Conservation (phyloP, 2,797 vertebrate species). For the Argentina silus region DNA sequence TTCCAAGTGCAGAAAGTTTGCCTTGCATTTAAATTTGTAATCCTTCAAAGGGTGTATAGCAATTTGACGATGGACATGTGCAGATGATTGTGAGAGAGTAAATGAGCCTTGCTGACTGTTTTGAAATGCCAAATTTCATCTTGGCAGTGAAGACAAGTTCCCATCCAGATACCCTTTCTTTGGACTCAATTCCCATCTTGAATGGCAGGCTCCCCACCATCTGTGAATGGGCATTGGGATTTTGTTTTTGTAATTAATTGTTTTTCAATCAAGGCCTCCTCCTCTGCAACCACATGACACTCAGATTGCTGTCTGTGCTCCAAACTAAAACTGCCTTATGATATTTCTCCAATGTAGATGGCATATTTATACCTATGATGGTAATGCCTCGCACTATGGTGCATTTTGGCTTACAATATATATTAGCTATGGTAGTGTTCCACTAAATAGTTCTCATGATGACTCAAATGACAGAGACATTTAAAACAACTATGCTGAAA, state of each 20-base stretch:
- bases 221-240: constrained; percentile 60
- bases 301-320: constrained; percentile 16
- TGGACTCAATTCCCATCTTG: constrained; percentile 49
- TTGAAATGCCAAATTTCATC: constrained; percentile 67
- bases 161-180: constrained; percentile 57
- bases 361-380: not conserved
- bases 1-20: no score
- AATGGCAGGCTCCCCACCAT: constrained; percentile 70
- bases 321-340: constrained; percentile 22
- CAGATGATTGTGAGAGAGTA: constrained; percentile 44
- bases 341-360: not conserved
- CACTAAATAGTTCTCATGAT: no score
- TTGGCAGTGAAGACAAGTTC: constrained; percentile 61
- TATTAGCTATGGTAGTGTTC: not conserved
- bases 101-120: constrained; percentile 61
- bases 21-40: no score
- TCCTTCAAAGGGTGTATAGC: no score
- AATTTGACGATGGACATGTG: constrained; percentile 38
- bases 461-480: not conserved
- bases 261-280: constrained; percentile 55
- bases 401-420: not conserved
- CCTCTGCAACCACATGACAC: constrained; percentile 9
- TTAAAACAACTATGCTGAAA: not conserved
- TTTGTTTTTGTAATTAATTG: constrained; percentile 63
- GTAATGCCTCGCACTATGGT: no score